Percentiles rank a stretch among this genome's conserved stretches.
phyloP scores from a whole-genome alignment of 1,140 invertebrate genomes.

The Drosophila kanapiae region DNA sequence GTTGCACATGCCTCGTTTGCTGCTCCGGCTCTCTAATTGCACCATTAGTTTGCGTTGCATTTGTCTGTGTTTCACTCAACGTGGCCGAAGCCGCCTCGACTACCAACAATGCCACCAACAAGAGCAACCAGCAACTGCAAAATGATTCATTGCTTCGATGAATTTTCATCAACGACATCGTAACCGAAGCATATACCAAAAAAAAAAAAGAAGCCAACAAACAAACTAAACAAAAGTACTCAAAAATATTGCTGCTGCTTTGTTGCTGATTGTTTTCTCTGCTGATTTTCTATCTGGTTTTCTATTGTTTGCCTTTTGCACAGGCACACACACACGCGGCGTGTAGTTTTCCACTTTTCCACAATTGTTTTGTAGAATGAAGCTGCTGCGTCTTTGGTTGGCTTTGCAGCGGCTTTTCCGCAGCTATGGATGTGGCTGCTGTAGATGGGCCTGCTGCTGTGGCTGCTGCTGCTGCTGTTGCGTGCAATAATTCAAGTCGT shows the following conservation, averaged over 20 bases:
- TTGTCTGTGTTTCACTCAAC: constrained; percentile 74
- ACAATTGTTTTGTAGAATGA: constrained; percentile 76
- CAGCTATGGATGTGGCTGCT: constrained; percentile 29
- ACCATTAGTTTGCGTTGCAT: constrained; percentile 75
- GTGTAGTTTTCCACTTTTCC: constrained; percentile 62
- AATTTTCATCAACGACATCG: constrained; percentile 82
- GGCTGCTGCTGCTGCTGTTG: constrained; percentile 60
- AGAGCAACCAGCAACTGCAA: constrained; percentile 68
- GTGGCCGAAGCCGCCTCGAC: constrained; percentile 46
- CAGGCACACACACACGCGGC: constrained; percentile 11
- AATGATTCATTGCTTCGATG: constrained; percentile 83
- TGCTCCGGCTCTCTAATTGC: constrained; percentile 75
- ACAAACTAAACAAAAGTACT: constrained; percentile 48
- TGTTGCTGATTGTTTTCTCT: constrained; percentile 48
- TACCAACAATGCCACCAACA: constrained; percentile 56
- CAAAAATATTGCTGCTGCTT: constrained; percentile 54
- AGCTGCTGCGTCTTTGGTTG: constrained; percentile 50
- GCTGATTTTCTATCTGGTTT: constrained; percentile 78
- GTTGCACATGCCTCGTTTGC: constrained; percentile 39
- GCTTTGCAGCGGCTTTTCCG: constrained; percentile 24
- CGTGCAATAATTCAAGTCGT: constrained; percentile 85
- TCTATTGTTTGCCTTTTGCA: constrained; percentile 77
- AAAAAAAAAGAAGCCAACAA: constrained; percentile 22
- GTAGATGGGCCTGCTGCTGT: constrained; percentile 44
- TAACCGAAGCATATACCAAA: constrained; percentile 76